Evolutionary conservation across 2,888 invertebrate species (phyloP), one percentile per base, ranked within the genome.

Genomic region (Tiphia femorata): DNA sequence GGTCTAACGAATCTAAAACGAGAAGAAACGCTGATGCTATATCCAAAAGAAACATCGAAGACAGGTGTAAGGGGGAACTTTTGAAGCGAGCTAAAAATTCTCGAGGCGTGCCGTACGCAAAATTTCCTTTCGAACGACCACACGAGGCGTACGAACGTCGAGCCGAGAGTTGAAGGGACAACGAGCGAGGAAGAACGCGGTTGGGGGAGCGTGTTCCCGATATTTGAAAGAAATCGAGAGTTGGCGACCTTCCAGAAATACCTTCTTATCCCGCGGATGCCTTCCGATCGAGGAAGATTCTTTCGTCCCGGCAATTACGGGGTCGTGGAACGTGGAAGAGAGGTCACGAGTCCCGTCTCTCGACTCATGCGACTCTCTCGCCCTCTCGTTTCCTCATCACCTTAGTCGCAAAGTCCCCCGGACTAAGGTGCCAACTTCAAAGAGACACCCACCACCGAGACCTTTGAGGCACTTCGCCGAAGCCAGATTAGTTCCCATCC

Each of bases 191-290:
- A 35, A 47, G 23, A 48, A 50, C 49, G 51, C 40, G 35, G n/a
- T n/a, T n/a, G n/a, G n/a, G 40, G 40, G 20, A 29, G 29, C 14
- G 48, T 16, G 7, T 35, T 21, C n/a, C 27, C 40, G 48, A 47
- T 42, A 58, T 55, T 49, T 62, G 49, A 41, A 62, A 60, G 64
- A 72, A 77, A 77, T 75, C 73, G 58, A 56, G 56, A 46, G 49
- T 60, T 76, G 77, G 76, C 75, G 63, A 64, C 57, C 58, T 58
- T 72, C 77, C 76, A 76, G 68, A 60, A 67, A 67, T 60, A 71
- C n/a, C n/a, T n/a, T 70, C 72, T 75, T 70, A 69, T 60, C 57
- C 47, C 10, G 14, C 17, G 43, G 35, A 42, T 37, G 55, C 47
- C 43, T 38, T 25, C 16, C 14, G 48, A 35, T 52, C 49, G 40